Evolutionary conservation across 2,113 vertebrate species (phyloP).

Genomic region (Prochilodus magdalenae): DNA sequence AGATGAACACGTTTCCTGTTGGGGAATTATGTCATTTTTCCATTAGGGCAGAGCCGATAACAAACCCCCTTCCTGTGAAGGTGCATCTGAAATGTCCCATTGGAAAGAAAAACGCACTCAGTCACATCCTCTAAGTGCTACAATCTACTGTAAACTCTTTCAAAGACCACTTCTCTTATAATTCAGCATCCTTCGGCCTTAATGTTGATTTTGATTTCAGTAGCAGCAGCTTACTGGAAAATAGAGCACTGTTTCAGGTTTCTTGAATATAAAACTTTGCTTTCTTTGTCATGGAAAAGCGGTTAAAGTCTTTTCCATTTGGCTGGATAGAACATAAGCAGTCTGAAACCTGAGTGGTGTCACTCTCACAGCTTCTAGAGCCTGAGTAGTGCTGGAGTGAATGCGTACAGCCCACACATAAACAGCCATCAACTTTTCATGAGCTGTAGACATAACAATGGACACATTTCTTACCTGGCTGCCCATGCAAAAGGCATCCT

Average conservation of each 20-base stretch:
- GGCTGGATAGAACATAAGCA: neutral
- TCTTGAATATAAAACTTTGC: neutral
- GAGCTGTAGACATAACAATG: neutral
- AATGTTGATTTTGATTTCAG: neutral
- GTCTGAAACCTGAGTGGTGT: neutral
- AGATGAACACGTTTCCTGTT: slow-evolving; percentile 29
- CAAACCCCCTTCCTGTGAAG: slow-evolving; percentile 18
- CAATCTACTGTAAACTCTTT: neutral
- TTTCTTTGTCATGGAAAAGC: slow-evolving; percentile 1
- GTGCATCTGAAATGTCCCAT: neutral
- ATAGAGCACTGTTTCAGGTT: neutral
- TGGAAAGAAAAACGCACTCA: slow-evolving; percentile 20
- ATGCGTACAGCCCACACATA: neutral
- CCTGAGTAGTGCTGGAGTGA: neutral
- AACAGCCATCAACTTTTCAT: neutral
- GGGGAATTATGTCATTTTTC: slow-evolving; percentile 20
- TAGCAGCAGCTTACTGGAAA: neutral
- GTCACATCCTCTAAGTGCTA: neutral
- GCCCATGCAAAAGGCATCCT: slow-evolving; percentile 99
- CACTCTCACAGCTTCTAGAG: neutral
- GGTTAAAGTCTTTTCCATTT: neutral
- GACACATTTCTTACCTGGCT: slow-evolving; percentile 81
- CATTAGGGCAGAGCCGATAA: slow-evolving; percentile 20
- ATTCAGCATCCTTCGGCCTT: neutral
- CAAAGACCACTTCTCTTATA: neutral